Conservation (phyloP, 1,140 invertebrate species). For the Aphidius ervi region DNA sequence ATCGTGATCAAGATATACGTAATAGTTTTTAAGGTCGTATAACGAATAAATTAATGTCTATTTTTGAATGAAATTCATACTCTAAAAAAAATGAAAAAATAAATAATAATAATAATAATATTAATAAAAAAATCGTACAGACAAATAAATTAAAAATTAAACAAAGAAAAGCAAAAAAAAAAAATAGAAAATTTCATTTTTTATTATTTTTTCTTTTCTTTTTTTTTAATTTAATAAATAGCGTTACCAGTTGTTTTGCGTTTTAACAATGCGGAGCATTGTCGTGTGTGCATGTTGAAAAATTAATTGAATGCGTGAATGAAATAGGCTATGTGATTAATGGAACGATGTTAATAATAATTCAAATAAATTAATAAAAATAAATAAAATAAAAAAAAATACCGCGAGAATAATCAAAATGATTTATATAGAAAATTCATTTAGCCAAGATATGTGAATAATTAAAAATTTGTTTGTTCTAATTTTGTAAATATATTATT, state of each 20-base stretch:
- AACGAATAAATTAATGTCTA: slow-evolving; percentile 50
- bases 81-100: slow-evolving; percentile 19
- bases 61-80: slow-evolving; percentile 45
- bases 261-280: slow-evolving; percentile 14
- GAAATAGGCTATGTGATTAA: not conserved
- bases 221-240: slow-evolving; percentile 26
- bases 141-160: slow-evolving; percentile 7
- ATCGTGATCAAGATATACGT: slow-evolving; percentile 54
- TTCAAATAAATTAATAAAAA: not conserved
- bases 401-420: slow-evolving; percentile 13
- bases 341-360: not conserved
- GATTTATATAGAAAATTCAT: not conserved
- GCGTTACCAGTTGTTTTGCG: slow-evolving; percentile 27
- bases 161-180: slow-evolving; percentile 1
- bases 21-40: slow-evolving; percentile 48
- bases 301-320: slow-evolving; percentile 1
- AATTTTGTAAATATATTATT: too few species aligned
- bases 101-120: slow-evolving; percentile 4
- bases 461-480: too few species aligned
- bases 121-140: slow-evolving; percentile 9
- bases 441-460: too few species aligned
- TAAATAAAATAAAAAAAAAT: slow-evolving; percentile 13
- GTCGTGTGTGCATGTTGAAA: slow-evolving; percentile 6
- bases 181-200: not conserved
- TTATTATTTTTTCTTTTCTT: not conserved